phyloP scores from a whole-genome alignment of 2,113 vertebrate genomes.

The Phaethon lepturus region DNA sequence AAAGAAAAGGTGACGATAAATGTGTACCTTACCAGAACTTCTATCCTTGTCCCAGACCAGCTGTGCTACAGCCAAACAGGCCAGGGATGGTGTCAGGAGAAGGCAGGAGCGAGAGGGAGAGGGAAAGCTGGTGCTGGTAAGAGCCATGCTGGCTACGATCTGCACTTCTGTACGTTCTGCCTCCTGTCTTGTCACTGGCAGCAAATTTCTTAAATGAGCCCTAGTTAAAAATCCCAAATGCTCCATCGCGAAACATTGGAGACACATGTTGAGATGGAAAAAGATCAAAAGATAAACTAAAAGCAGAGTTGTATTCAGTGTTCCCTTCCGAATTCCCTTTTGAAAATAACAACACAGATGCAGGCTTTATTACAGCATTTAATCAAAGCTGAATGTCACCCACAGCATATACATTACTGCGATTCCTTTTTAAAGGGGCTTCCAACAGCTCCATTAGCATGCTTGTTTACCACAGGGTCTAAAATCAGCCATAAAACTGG shows the following conservation, averaged over 20 bases:
- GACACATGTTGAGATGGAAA: neutral
- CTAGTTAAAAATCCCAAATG: neutral
- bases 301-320: neutral
- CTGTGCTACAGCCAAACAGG: neutral
- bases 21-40: neutral
- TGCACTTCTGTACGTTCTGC: neutral
- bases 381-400: slow-evolving; percentile 15
- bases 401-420: neutral
- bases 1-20: neutral
- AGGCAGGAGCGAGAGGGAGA: neutral
- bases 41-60: neutral
- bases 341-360: neutral
- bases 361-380: slow-evolving; percentile 9
- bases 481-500: neutral
- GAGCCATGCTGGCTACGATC: neutral
- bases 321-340: neutral
- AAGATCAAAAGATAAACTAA: neutral
- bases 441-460: neutral
- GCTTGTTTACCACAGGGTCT: neutral
- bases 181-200: neutral
- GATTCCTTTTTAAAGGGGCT: neutral
- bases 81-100: neutral
- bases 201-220: neutral
- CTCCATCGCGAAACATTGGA: neutral
- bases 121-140: neutral